A percentile compares a stretch with the other conserved stretches of the same genome.
Conservation (phyloP, 2,113 vertebrate species). For the Cheirogaleus medius region DNA sequence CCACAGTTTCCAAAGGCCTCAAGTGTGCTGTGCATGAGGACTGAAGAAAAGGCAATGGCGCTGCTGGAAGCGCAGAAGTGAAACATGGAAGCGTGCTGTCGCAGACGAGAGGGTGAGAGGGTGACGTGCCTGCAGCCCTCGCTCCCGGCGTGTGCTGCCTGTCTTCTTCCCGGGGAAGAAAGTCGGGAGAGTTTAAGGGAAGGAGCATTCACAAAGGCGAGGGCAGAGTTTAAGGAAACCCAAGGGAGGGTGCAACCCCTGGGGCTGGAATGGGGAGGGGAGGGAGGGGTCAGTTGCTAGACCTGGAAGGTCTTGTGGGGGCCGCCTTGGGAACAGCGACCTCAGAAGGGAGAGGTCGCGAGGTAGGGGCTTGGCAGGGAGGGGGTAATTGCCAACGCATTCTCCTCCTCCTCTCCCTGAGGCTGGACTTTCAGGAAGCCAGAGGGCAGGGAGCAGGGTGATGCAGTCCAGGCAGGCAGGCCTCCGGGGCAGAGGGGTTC, state of each 20-base stretch:
- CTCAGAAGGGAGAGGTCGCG: too few relatives aligned
- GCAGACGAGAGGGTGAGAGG: neutral
- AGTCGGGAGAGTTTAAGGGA: neutral
- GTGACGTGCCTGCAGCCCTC: neutral
- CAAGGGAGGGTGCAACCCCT: neutral
- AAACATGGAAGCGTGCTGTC: neutral
- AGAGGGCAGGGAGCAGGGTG: neutral
- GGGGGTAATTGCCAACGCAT: rapidly evolving
- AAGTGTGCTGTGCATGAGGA: rapidly evolving
- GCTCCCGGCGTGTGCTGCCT: neutral
- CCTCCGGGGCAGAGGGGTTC: neutral
- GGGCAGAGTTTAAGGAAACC: neutral
- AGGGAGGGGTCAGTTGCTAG: too few relatives aligned
- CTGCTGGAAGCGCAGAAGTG: neutral
- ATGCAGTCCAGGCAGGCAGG: neutral
- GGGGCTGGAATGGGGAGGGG: neutral
- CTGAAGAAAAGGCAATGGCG: neutral
- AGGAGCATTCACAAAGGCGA: neutral
- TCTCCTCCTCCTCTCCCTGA: neutral
- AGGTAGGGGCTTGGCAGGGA: neutral
- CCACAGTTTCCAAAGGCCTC: neutral
- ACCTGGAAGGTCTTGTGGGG: neutral
- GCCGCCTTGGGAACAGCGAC: neutral
- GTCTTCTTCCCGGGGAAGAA: neutral
- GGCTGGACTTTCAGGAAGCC: neutral